Evolutionary conservation across 30 jellyfish, hydroid and myxozoan species (phyloP).

Genomic region (Hydra vulgaris): DNA sequence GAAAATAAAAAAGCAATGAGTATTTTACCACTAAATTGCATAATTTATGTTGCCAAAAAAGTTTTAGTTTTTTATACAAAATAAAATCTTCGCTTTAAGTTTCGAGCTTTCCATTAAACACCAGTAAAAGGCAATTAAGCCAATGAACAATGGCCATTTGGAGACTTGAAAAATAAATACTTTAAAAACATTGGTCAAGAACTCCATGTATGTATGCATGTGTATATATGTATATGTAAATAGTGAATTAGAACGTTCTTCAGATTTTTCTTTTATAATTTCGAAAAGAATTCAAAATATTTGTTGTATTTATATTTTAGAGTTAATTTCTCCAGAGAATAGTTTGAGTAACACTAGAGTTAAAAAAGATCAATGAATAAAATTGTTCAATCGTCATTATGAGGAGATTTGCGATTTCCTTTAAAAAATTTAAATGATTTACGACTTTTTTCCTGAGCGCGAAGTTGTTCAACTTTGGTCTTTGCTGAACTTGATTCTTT

Average conservation of each 20-base stretch:
- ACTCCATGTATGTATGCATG: not conserved
- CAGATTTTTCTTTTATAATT: not conserved
- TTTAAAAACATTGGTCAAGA: not conserved
- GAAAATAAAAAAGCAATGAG: too few species aligned
- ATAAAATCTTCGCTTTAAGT: not conserved
- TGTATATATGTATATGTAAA: too few species aligned
- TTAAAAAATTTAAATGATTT: conserved; percentile 20
- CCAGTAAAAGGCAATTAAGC: too few species aligned
- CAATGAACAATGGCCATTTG: too few species aligned
- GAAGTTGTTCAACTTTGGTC: conserved; percentile 6
- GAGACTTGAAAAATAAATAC: not conserved
- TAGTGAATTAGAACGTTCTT: too few species aligned
- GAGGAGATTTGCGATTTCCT: conserved; percentile 19
- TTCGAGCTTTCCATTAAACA: not conserved
- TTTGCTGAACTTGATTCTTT: conserved; percentile 18
- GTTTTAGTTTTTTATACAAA: not conserved
- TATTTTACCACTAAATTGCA: not conserved
- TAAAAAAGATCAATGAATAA: too few species aligned
- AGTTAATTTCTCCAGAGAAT: not conserved
- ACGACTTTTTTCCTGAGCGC: conserved; percentile 23
- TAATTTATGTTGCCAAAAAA: too few species aligned
- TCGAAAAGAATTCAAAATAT: too few species aligned
- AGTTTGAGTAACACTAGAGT: too few species aligned
- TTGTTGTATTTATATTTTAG: not conserved
- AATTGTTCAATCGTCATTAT: conserved; percentile 13